These are phyloP conservation scores for Acanthoscelides obtectus DNA, from an alignment of 2,888 invertebrate genomes.

Conservation along the genomic window DNA sequence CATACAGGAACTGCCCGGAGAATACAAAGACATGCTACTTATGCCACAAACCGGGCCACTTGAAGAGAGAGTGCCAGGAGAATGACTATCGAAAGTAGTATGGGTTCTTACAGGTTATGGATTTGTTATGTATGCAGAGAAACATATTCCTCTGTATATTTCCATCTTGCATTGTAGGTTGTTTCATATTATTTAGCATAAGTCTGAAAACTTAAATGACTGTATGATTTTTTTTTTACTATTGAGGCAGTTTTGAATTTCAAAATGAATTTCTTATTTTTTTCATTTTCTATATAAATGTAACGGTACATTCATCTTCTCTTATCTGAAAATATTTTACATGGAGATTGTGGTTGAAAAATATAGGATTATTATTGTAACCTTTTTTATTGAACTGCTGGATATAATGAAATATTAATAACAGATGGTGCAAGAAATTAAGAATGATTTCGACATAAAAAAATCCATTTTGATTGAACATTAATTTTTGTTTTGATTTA, in stretches of 20 bases:
- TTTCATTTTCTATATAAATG: not conserved
- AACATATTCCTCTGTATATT: not conserved
- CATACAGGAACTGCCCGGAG: conserved; percentile 70
- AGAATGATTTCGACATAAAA: not conserved
- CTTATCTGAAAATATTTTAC: not conserved
- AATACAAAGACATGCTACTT: conserved; percentile 85
- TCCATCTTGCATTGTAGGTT: not conserved
- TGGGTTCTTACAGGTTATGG: not conserved
- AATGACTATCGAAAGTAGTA: conserved; percentile 60
- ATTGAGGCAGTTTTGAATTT: not conserved
- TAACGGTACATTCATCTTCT: not conserved
- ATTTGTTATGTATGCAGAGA: not conserved
- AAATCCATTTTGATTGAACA: not conserved
- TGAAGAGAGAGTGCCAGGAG: conserved; percentile 86
- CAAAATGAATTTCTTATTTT: not conserved
- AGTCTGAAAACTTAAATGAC: not conserved
- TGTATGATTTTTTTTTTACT: not conserved
- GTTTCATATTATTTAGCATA: not conserved
- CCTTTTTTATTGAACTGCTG: not conserved
- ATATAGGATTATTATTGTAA: not conserved
- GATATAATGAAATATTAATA: not conserved
- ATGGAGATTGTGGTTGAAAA: not conserved
- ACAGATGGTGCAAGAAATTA: not conserved
- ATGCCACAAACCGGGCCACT: conserved; percentile 87
- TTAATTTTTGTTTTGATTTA: no score